Conservation (phyloP, 2,888 invertebrate species). For the Macrophya alboannulata region DNA sequence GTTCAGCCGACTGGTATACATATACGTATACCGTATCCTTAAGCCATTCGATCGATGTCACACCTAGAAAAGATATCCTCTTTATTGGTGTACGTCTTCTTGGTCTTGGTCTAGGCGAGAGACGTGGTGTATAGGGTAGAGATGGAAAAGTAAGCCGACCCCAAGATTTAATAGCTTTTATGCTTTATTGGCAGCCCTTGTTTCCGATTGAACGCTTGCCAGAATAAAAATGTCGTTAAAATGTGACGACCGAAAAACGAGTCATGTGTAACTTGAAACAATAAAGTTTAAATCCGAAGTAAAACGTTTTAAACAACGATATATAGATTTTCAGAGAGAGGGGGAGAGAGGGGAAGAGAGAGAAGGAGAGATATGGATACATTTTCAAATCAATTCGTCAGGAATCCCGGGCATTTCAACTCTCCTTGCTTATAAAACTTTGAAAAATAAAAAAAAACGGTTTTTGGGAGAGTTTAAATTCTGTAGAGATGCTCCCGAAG, state of each 20-base stretch:
- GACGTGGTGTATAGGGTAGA: not conserved
- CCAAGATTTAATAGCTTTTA: conserved; percentile 54
- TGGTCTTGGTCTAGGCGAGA: not conserved
- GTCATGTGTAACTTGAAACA: conserved; percentile 16
- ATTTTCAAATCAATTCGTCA: too few relatives aligned
- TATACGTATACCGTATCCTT: not conserved
- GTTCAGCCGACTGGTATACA: not conserved
- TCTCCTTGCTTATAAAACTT: too few relatives aligned
- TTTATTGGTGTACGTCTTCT: not conserved
- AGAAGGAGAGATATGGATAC: too few relatives aligned
- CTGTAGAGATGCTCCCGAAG: too few relatives aligned
- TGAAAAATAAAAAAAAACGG: too few relatives aligned
- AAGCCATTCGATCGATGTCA: conserved; percentile 43
- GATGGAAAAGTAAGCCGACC: conserved; percentile 45
- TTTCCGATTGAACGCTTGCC: conserved; percentile 31
- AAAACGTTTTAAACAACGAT: not conserved
- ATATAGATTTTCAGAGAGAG: not conserved
- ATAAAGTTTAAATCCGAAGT: conserved; percentile 4
- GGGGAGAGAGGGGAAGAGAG: too few relatives aligned
- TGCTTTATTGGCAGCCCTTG: conserved; percentile 40
- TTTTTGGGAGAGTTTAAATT: too few relatives aligned
- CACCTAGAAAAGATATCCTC: conserved; percentile 24
- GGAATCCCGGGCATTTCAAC: too few relatives aligned
- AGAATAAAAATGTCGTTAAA: conserved; percentile 40
- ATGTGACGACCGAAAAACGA: conserved; percentile 8